Base-by-base conservation (phyloP, 2,113 vertebrate species). In the Percina caprodes region DNA sequence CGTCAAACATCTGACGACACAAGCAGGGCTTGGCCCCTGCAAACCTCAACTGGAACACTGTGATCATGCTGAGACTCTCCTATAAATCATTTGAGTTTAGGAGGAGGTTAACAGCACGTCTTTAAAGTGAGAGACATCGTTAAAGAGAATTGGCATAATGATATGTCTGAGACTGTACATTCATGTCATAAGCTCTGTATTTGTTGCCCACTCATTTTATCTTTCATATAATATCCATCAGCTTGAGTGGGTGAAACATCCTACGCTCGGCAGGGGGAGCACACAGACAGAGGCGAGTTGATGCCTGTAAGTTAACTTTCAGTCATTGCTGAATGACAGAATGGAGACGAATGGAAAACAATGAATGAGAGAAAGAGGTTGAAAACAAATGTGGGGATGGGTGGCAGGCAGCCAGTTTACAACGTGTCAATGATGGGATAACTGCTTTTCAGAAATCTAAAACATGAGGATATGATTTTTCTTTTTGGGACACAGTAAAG, bases 141-240 rank as follows among this genome's bases (percentile, higher is more conserved):
- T 92, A 88, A 80, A 92, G 85, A 70, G 71, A 92, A 93, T 85
- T 93, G 86, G 49, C 59, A 62, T 91, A 91, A 93, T 92, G 84
- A 91, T 56, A 93, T 16, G 90, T 86, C 91, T 93, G 60, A 76
- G 74, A 66, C 76, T 82, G 80, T 80, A 80, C 68, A 77, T 80
- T 83, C 46, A 48, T 77, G 76, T 89, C 86, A 91, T 63, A 87
- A 86, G 70, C 70, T 78, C 78, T 67, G 78, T 60, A 68, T 89
- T 81, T 86, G 74, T 85, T 85, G 82, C 85, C 84, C 90, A 91
- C 90, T 84, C 63, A 4, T 86, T 79, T 69, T 35, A 84, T 79
- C 48, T 55, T 26, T 77, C 63, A 66, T 77, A 83, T 77, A 76
- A 84, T 70, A 33, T 80, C 71, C 68, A 86, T 82, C 83, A 85